Base-by-base conservation (phyloP, 2,113 vertebrate species). In the Lynx canadensis region DNA sequence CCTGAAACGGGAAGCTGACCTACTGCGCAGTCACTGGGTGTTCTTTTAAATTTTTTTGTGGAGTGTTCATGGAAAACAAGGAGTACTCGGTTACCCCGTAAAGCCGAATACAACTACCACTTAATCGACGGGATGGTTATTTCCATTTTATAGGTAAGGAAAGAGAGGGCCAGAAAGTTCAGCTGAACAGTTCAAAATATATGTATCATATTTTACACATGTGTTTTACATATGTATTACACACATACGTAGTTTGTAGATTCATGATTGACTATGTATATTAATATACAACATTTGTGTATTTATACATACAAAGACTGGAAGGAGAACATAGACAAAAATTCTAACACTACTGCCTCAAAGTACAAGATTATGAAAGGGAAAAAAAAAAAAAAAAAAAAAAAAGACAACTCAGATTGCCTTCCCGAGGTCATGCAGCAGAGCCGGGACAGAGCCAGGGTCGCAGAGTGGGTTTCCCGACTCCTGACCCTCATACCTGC, bases 121-220 rank as follows among this genome's bases (percentile, higher is more conserved):
- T 31, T 31, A 38, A 2, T 36, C 36, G 2, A 36, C 2, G 36
- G 5, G 65, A 52, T 12, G n/a, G 52, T 38, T 89, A 52, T 50
- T 92, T 94, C 65, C 25, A 84, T 33, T 91, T 92, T 73, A 66
- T 13, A 91, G 36, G 60, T 38, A 71, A 88, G 33, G 25, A 90
- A 91, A 82, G 21, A 93, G 31, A 93, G 78, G 3, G 12, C 48
- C n/a, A 76, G 41, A 55, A 74, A 48, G 41, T 16, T 76, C 69
- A 15, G 29, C 2, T 65, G 18, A 96, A 85, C 5, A 92, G 79
- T 33, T 57, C 66, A 31, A 38, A 66, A 79, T n/a, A 18, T 79
- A 31, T 29, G 4, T n/a, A 27, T 69, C 48, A 29, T 78, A 48
- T 69, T 57, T n/a, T 78, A 48, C 21, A 16, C n/a, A 36, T 29